Conservation (phyloP, 2,797 vertebrate species). For the Eupleurogrammus muticus region DNA sequence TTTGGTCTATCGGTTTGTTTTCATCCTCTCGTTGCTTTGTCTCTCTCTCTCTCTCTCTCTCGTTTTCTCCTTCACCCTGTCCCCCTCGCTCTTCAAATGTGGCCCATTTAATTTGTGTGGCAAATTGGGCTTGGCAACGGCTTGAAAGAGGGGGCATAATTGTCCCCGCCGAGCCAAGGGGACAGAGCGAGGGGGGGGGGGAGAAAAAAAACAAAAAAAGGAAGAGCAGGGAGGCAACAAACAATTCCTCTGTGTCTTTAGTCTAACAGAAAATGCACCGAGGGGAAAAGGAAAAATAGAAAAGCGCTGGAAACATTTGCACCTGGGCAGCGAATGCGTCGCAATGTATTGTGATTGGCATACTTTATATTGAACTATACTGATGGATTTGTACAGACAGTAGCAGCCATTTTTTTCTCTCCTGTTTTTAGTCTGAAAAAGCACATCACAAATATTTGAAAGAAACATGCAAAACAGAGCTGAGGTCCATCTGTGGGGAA, state of each 20-base stretch:
- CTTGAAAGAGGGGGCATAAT: slow-evolving; percentile 75
- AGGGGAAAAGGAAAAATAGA: slow-evolving; percentile 36
- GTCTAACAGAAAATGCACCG: slow-evolving; percentile 40
- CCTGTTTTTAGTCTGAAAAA: not conserved
- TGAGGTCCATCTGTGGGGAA: slow-evolving; percentile 17
- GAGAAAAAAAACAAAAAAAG: too few relatives aligned
- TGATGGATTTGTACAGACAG: slow-evolving; percentile 2
- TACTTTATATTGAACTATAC: not conserved
- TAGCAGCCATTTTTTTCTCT: not conserved
- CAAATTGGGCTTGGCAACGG: slow-evolving; percentile 77
- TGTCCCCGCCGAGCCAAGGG: slow-evolving; percentile 71
- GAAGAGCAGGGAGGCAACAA: slow-evolving; percentile 58
- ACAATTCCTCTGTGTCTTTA: slow-evolving; percentile 64
- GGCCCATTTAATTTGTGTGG: slow-evolving; percentile 77
- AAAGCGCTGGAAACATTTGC: slow-evolving; percentile 31
- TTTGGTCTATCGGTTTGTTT: slow-evolving; percentile 42
- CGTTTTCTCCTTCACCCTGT: slow-evolving; percentile 62
- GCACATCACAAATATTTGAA: slow-evolving; percentile 5
- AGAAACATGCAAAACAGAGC: not conserved
- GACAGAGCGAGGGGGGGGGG: slow-evolving; percentile 46
- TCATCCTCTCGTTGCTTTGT: slow-evolving; percentile 39
- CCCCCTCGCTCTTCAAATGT: slow-evolving; percentile 66
- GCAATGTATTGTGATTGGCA: slow-evolving; percentile 6
- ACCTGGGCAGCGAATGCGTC: slow-evolving; percentile 40
- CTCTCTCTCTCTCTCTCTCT: slow-evolving; percentile 27